Evolutionary conservation across 2,888 invertebrate genomes (phyloP), one percentile per base, ranked within the genome.

Genomic region (Pterobdella sp.): DNA sequence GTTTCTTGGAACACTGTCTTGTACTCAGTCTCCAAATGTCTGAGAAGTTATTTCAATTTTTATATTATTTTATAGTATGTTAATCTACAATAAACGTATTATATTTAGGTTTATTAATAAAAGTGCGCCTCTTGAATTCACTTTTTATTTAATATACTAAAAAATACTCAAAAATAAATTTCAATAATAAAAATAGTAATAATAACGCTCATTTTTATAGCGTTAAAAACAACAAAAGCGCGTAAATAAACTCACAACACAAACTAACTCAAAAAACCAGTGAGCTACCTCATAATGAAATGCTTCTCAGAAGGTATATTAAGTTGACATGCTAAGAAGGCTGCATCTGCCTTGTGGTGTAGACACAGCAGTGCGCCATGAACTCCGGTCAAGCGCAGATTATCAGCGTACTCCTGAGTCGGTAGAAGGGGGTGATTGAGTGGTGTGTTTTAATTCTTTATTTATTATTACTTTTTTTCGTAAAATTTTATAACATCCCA

Each of bases 351-450:
- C 22, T 93, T 92, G 26, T 93, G 92, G 82, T 95, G 94, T 80
- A 95, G 85, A 26, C 94, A 94, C 72, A 94, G 92, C 76, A 95
- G 86, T 18, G 94, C 94, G 75, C 95, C 94, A 82, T 95, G 94
- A 10, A 95, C 92, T 79, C 95, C 95, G 81, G 93, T 93, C 84
- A 94, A 93, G 90, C 85, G 80, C 63, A 94, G 87, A 85, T 93
- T 93, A 78, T 92, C 92, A 78, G 93, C 91, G 84, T 93, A 94
- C 87, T 94, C 94, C 83, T 75, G 36, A 10, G 10, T 4, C 52
- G 7, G 49, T 42, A 22, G 7, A 22, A 14, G 49, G 7, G 49
- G 7, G 49, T 42, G 49, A 14, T 42, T 42, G 7, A 42, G 7
- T 18, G 18, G 18, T 18, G 18, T 42, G 7, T 14, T 42, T 18